Conservation (phyloP, 2,797 vertebrate genomes). For the Perodicticus potto region DNA sequence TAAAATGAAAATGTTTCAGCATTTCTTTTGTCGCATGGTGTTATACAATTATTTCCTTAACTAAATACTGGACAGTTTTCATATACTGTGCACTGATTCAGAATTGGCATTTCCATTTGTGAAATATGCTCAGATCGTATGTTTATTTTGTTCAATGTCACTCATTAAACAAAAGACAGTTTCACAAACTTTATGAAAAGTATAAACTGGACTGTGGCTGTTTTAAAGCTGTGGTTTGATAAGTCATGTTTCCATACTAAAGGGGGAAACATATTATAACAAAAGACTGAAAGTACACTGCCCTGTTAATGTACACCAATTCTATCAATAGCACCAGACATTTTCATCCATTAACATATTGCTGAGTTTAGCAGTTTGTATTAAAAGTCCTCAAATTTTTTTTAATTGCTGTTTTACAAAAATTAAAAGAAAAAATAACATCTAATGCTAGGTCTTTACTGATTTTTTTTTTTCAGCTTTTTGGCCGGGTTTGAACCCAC, state of each 20-base stretch:
- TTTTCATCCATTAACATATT: not conserved
- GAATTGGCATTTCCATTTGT: conserved; percentile 17
- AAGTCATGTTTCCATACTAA: not conserved
- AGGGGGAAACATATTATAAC: not conserved
- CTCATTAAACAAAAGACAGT: not conserved
- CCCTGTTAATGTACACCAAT: not conserved
- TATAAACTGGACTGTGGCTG: not conserved
- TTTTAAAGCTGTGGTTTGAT: not conserved
- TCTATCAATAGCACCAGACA: not conserved
- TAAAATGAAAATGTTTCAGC: conserved; percentile 7
- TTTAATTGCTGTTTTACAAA: not conserved
- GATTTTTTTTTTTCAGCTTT: not conserved
- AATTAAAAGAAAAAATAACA: not conserved
- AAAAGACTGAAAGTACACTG: not conserved
- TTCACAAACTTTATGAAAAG: conserved; percentile 51
- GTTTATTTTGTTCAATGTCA: conserved; percentile 47
- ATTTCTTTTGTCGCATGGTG: conserved; percentile 37
- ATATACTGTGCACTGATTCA: not conserved
- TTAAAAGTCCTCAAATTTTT: not conserved
- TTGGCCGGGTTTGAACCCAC: too few relatives aligned
- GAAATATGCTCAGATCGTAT: conserved; percentile 3
- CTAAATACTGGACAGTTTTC: not conserved
- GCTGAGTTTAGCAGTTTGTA: not conserved
- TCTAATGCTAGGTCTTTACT: not conserved
- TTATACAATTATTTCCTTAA: conserved; percentile 41